Conservation (phyloP, 2,113 vertebrate genomes). For the Pseudolaguvia tuberculata region DNA sequence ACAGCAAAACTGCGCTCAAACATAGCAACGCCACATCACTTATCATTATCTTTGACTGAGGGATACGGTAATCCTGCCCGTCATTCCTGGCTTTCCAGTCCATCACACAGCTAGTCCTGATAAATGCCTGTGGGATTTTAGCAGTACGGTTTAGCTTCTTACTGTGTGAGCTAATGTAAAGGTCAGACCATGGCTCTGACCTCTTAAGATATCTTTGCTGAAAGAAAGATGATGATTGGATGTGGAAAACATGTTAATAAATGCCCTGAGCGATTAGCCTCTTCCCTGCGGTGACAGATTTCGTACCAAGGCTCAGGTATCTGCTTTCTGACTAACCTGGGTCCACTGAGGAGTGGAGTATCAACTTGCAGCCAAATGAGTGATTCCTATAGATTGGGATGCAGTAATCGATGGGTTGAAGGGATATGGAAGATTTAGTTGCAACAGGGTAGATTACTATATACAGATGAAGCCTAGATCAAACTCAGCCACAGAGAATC, state of each 20-base stretch:
- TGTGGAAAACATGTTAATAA: slow-evolving; percentile 15
- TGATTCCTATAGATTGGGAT: slow-evolving; percentile 23
- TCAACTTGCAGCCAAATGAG: slow-evolving; percentile 21
- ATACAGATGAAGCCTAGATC: background rate
- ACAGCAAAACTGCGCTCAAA: slow-evolving; percentile 31
- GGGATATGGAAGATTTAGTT: slow-evolving; percentile 3
- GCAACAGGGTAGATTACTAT: background rate
- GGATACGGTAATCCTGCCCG: slow-evolving; percentile 17
- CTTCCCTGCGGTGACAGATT: slow-evolving; percentile 22
- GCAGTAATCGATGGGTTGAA: slow-evolving; percentile 13
- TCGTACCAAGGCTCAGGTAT: slow-evolving; percentile 3
- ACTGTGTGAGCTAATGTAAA: background rate
- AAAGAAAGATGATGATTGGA: background rate
- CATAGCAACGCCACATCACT: slow-evolving; percentile 35
- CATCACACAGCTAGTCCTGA: slow-evolving; percentile 11
- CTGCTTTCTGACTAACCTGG: slow-evolving; percentile 15
- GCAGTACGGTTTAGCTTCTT: background rate
- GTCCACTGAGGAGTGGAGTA: slow-evolving; percentile 26
- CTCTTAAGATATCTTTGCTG: background rate
- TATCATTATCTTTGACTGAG: slow-evolving; percentile 36
- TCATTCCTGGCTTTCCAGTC: slow-evolving; percentile 31
- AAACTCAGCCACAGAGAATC: background rate
- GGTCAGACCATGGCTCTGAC: background rate
- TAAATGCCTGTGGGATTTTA: slow-evolving; percentile 17
- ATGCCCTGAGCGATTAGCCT: too few species aligned